Evolutionary conservation across 2,888 invertebrate species (phyloP).

Genomic region (Oscheius onirici): DNA sequence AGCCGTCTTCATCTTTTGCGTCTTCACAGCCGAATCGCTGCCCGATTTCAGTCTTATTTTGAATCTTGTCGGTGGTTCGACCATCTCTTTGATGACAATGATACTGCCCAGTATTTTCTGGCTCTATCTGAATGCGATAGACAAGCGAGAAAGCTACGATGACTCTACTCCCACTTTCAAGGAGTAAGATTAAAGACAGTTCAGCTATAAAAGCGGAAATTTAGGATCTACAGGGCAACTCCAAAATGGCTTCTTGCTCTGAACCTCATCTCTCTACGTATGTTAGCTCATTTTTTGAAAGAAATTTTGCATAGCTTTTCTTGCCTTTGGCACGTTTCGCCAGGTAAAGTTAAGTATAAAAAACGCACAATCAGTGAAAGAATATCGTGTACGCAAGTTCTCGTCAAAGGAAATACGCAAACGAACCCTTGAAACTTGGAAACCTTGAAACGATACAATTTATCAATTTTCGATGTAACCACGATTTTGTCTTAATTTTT

Average conservation of each 20-base stretch:
- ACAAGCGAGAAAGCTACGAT: constrained; percentile 13
- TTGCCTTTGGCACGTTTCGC: constrained; percentile 38
- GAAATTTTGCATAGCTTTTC: too few species aligned
- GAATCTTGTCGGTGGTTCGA: constrained; percentile 56
- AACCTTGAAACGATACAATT: too few species aligned
- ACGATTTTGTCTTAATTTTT: too few species aligned
- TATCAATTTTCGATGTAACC: too few species aligned
- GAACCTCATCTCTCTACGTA: constrained; percentile 12
- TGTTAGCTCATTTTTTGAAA: too few species aligned
- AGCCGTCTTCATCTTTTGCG: constrained; percentile 35
- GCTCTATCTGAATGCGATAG: constrained; percentile 51
- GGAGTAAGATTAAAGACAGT: not conserved
- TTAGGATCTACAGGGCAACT: constrained; percentile 28
- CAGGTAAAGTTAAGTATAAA: too few species aligned
- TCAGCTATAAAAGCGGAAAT: not conserved
- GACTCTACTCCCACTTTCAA: not conserved
- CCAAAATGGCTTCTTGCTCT: constrained; percentile 43
- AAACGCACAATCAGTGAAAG: too few species aligned
- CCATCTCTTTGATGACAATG: constrained; percentile 58
- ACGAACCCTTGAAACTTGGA: too few species aligned
- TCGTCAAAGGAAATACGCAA: too few species aligned
- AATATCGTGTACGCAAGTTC: too few species aligned
- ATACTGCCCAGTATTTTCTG: constrained; percentile 56
- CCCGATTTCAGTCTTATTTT: constrained; percentile 52
- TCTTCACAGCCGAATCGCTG: constrained; percentile 50